These are phyloP conservation scores for Papilio polyxenes DNA, from an alignment of 1,140 invertebrate genomes.

Conservation along the genomic window DNA sequence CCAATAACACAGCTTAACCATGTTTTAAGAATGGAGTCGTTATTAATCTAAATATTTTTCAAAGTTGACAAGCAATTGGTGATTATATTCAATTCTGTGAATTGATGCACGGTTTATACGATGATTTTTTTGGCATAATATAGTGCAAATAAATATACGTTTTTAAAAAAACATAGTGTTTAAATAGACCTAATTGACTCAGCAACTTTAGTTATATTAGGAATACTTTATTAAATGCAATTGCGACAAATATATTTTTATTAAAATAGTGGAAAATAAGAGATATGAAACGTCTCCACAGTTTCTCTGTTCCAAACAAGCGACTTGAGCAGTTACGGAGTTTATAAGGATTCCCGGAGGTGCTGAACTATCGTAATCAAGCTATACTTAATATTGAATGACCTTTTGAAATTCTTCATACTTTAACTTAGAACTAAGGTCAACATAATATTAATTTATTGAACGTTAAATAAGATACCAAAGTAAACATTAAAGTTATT, in stretches of 20 bases:
- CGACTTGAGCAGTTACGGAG: slow-evolving; percentile 48
- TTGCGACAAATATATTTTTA: not conserved
- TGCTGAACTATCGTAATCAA: slow-evolving; percentile 51
- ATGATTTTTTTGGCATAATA: too few species aligned
- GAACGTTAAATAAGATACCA: not conserved
- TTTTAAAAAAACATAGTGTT: not conserved
- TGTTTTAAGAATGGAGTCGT: slow-evolving; percentile 40
- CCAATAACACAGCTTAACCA: slow-evolving; percentile 59
- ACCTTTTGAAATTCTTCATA: slow-evolving; percentile 6
- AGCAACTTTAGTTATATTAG: not conserved
- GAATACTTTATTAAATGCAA: not conserved
- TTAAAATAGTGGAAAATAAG: not conserved
- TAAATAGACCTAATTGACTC: not conserved
- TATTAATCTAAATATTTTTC: not conserved
- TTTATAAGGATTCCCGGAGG: slow-evolving; percentile 62
- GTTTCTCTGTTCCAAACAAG: slow-evolving; percentile 26
- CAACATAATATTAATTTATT: not conserved
- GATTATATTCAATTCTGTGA: too few species aligned
- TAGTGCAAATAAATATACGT: not conserved
- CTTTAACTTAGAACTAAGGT: not conserved
- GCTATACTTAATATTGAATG: slow-evolving; percentile 44
- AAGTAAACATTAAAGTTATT: not conserved
- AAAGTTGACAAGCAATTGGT: not conserved
- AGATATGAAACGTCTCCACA: slow-evolving; percentile 5
- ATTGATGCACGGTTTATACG: not conserved